phyloP scores from a whole-genome alignment of 37 sponge, comb jelly and placozoan genomes.

The Theonella swinhoei region DNA sequence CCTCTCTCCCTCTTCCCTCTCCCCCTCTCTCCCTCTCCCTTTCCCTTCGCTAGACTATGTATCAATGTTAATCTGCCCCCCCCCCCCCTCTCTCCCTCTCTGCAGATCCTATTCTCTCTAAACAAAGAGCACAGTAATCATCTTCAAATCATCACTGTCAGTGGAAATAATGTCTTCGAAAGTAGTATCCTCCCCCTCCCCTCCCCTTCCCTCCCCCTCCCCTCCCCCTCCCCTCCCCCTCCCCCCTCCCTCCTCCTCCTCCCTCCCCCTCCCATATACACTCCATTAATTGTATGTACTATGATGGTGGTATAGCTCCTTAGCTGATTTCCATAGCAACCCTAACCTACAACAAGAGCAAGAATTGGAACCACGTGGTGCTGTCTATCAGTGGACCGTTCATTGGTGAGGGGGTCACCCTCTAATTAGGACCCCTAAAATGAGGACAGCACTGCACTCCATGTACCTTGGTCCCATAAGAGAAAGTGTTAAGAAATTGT shows the following conservation, averaged over 20 bases:
- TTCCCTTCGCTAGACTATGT: too few species aligned
- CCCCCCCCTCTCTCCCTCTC: background rate
- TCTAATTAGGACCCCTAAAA: too few species aligned
- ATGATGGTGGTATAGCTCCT: too few species aligned
- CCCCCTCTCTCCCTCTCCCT: background rate
- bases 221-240: background rate
- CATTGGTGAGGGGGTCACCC: background rate
- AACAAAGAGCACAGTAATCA: slow-evolving; percentile 40
- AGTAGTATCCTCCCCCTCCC: background rate
- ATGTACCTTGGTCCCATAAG: too few species aligned
- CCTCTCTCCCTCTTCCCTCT: background rate
- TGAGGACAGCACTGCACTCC: too few species aligned
- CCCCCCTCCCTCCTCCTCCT: background rate
- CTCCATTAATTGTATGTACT: too few species aligned
- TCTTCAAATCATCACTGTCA: background rate
- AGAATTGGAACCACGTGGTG: background rate
- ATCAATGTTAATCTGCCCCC: background rate
- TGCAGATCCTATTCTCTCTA: slow-evolving; percentile 56
- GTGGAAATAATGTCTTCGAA: too few species aligned
- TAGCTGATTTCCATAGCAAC: too few species aligned
- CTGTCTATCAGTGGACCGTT: background rate
- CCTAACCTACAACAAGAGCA: too few species aligned
- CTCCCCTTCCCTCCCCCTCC: background rate
- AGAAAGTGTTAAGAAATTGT: too few species aligned
- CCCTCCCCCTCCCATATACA: background rate